These are phyloP conservation scores for Drosophila longiperda DNA, from an alignment of 2,888 invertebrate genomes.

Conservation along the genomic window DNA sequence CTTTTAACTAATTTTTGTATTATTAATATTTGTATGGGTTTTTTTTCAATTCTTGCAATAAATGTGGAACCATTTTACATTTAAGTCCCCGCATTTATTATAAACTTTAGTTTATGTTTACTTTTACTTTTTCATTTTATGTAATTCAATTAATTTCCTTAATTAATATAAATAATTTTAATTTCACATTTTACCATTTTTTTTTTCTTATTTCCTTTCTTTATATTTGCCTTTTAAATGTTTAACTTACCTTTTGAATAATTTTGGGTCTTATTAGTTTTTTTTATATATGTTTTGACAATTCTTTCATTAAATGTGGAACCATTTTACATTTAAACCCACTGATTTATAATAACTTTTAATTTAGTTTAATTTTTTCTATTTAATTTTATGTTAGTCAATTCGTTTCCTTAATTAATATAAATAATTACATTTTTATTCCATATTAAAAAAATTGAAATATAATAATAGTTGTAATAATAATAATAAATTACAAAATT, in stretches of 20 bases:
- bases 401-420: background rate
- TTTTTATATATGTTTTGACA: background rate
- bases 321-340: background rate
- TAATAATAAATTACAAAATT: no score
- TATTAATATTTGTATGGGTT: background rate
- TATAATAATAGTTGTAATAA: background rate
- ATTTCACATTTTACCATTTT: no score
- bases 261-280: background rate
- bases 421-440: background rate
- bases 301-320: background rate
- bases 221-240: no score
- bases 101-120: background rate
- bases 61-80: background rate
- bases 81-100: background rate
- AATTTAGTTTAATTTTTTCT: background rate
- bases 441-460: background rate
- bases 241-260: background rate
- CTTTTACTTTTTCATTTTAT: background rate
- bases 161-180: background rate
- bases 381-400: background rate
- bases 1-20: background rate
- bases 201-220: background rate
- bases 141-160: background rate
- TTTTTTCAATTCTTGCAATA: background rate
- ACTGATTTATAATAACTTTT: background rate